These are phyloP conservation scores for Mellivora capensis DNA, from an alignment of 2,113 vertebrate genomes.

Conservation along the genomic window DNA sequence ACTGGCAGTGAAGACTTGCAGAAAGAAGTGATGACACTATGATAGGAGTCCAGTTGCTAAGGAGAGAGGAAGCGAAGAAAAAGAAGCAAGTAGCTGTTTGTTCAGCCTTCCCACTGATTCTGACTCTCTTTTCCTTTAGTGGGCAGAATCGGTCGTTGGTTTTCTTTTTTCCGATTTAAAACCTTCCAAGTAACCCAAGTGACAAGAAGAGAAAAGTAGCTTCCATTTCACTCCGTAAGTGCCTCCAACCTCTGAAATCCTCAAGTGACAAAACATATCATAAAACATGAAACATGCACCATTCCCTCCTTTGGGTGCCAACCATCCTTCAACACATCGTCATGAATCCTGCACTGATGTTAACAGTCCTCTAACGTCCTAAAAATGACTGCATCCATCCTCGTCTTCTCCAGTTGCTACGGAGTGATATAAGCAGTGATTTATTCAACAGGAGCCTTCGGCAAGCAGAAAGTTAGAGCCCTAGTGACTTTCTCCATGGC, in stretches of 20 bases:
- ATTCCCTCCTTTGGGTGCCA: constrained; percentile 15
- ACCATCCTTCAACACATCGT: constrained; percentile 29
- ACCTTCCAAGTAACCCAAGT: not conserved
- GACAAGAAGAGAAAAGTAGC: not conserved
- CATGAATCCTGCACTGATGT: not conserved
- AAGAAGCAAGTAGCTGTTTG: not conserved
- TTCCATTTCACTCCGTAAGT: constrained; percentile 34
- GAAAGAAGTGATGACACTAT: not conserved
- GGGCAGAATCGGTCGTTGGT: not conserved
- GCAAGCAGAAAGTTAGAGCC: not conserved
- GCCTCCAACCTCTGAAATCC: not conserved
- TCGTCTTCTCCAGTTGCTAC: not conserved
- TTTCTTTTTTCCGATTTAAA: not conserved
- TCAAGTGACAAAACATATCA: constrained; percentile 47
- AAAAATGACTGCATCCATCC: not conserved
- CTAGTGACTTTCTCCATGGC: not conserved
- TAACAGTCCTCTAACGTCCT: not conserved
- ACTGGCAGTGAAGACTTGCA: not conserved
- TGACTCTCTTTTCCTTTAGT: not conserved
- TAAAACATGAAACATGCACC: constrained; percentile 10
- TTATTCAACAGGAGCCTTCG: not conserved
- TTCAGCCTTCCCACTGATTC: not conserved
- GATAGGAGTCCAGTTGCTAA: not conserved
- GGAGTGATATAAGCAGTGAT: not conserved
- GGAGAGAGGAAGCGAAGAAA: not conserved